These are phyloP conservation scores for Tinea trinotella DNA, from an alignment of 2,888 invertebrate genomes.

Conservation along the genomic window DNA sequence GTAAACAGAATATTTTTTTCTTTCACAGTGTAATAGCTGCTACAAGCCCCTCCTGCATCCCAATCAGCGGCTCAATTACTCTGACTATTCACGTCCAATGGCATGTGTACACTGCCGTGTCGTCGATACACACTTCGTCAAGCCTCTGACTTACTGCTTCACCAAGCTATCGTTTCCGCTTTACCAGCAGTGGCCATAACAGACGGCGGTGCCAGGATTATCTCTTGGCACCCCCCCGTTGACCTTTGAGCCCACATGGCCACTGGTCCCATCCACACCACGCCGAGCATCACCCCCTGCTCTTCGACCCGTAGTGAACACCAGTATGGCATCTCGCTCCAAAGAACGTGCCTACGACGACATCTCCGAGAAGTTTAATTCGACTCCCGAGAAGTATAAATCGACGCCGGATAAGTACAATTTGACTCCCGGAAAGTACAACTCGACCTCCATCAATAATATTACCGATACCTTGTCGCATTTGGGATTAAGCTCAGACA, in stretches of 20 bases:
- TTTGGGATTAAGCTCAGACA: slow-evolving; percentile 56
- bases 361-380: slow-evolving; percentile 24
- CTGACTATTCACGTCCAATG: slow-evolving; percentile 93
- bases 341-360: slow-evolving; percentile 28
- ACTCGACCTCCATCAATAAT: slow-evolving; percentile 43
- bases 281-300: slow-evolving; percentile 58
- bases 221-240: slow-evolving; percentile 64
- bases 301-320: slow-evolving; percentile 64
- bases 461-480: slow-evolving; percentile 60
- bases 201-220: slow-evolving; percentile 79
- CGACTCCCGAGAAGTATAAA: slow-evolving; percentile 32
- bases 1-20: not conserved
- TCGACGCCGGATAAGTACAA: slow-evolving; percentile 32
- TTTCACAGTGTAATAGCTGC: slow-evolving; percentile 91
- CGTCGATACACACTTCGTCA: slow-evolving; percentile 95
- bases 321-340: slow-evolving; percentile 57
- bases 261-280: slow-evolving; percentile 50
- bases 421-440: no score
- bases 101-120: slow-evolving; percentile 93
- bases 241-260: slow-evolving; percentile 46
- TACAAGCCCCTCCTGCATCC: slow-evolving; percentile 90
- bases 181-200: slow-evolving; percentile 90
- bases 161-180: slow-evolving; percentile 80
- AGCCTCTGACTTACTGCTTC: slow-evolving; percentile 89
- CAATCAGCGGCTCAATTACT: slow-evolving; percentile 90